phyloP scores from a whole-genome alignment of 2,888 invertebrate species.

The Mimachlamys varia region DNA sequence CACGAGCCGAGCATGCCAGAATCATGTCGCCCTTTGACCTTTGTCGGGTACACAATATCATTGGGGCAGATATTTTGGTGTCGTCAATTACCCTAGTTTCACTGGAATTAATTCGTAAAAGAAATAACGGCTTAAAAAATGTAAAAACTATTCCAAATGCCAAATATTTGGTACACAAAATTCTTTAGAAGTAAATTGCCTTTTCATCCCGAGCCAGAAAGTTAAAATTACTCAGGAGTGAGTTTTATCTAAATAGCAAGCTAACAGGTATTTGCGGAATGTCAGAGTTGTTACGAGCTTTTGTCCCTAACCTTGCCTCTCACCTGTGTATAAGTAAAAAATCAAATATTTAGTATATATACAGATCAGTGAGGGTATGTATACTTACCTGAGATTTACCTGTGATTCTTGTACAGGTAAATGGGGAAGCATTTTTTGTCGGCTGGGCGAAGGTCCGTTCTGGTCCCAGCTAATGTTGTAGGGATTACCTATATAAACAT shows the following conservation, averaged over 20 bases:
- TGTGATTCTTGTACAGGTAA: neutral
- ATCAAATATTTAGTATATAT: constrained; percentile 5
- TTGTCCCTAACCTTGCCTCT: neutral
- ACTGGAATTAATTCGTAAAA: too few relatives aligned
- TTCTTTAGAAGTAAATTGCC: too few relatives aligned
- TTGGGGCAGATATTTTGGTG: too few relatives aligned
- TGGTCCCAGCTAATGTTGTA: neutral
- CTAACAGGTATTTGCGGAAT: neutral
- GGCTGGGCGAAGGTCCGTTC: neutral
- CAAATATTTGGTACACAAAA: too few relatives aligned
- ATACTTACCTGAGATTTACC: neutral
- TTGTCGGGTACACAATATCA: too few relatives aligned
- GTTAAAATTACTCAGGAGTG: neutral
- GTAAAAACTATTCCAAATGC: too few relatives aligned
- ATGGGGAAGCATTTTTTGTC: neutral
- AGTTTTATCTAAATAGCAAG: neutral
- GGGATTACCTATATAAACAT: neutral
- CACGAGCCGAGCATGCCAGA: too few relatives aligned
- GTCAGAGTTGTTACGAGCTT: neutral
- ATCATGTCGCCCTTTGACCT: too few relatives aligned
- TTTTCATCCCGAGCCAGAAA: neutral
- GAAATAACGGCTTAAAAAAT: too few relatives aligned
- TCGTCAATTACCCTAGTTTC: too few relatives aligned
- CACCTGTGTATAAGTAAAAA: constrained; percentile 21
- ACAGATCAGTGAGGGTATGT: neutral